These are phyloP conservation scores for Polyodon spathula DNA, from an alignment of 2,113 vertebrate species.

Conservation along the genomic window DNA sequence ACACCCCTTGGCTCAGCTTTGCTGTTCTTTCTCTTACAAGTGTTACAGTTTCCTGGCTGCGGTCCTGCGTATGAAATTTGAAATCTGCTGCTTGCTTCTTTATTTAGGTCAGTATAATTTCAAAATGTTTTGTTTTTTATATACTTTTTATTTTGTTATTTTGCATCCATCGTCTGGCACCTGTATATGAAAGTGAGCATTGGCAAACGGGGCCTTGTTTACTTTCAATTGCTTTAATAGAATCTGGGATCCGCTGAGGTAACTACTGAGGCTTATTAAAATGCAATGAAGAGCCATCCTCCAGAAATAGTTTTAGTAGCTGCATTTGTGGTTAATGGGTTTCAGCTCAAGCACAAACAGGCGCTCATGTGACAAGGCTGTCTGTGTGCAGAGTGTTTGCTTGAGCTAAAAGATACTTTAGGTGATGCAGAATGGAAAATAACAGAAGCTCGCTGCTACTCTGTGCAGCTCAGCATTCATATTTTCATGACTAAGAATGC, in stretches of 20 bases:
- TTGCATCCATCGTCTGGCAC: not conserved
- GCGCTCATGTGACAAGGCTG: slow-evolving; percentile 50
- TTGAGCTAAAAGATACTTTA: slow-evolving; percentile 2
- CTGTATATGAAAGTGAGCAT: not conserved
- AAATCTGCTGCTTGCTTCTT: slow-evolving; percentile 30
- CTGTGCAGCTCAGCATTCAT: slow-evolving; percentile 30
- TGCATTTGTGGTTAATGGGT: slow-evolving; percentile 60
- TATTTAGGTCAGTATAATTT: slow-evolving; percentile 59
- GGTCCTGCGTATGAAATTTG: not conserved
- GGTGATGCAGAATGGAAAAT: slow-evolving; percentile 3
- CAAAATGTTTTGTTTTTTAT: not conserved
- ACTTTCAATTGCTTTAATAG: not conserved
- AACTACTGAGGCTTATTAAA: not conserved
- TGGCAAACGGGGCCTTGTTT: not conserved
- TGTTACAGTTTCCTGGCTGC: slow-evolving; percentile 4
- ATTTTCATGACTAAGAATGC: not conserved
- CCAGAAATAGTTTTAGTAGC: slow-evolving; percentile 30
- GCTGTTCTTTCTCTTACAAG: not conserved
- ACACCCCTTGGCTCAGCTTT: not conserved
- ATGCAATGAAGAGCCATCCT: slow-evolving; percentile 9
- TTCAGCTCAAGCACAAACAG: slow-evolving; percentile 60
- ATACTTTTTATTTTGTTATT: not conserved
- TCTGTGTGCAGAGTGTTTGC: slow-evolving; percentile 1
- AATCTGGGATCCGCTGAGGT: not conserved
- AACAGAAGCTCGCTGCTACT: slow-evolving; percentile 12